Conservation (phyloP, 2,113 vertebrate species). For the Odocoileus virginianus region DNA sequence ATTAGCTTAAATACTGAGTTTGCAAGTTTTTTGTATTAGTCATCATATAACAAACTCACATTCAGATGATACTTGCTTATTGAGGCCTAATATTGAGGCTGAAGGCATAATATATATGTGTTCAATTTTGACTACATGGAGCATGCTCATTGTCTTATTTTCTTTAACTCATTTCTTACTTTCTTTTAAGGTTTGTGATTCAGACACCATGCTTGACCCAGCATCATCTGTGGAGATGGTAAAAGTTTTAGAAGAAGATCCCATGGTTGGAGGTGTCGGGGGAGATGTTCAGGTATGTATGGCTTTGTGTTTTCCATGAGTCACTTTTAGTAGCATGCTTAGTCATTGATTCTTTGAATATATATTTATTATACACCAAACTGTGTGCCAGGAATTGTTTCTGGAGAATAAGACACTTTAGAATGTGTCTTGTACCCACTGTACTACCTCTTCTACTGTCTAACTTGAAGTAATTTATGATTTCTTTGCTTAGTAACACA, state of each 20-base stretch:
- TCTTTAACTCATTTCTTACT: neutral
- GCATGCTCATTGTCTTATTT: neutral
- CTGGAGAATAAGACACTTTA: neutral
- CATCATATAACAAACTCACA: too few relatives aligned
- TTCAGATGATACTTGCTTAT: neutral
- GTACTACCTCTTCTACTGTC: neutral
- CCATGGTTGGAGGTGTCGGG: constrained; percentile 97
- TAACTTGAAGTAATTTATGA: neutral
- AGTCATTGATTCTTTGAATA: neutral
- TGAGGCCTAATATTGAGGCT: neutral
- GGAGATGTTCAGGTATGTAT: constrained; percentile 92
- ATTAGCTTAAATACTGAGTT: neutral
- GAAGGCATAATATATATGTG: accelerated
- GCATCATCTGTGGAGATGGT: constrained; percentile 99
- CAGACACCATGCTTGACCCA: constrained; percentile 99
- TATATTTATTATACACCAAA: neutral
- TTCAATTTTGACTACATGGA: neutral
- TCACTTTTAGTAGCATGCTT: neutral
- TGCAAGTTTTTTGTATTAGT: neutral
- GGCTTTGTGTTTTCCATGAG: neutral
- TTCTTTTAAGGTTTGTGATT: constrained; percentile 94
- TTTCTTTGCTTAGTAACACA: neutral
- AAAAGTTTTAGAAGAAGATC: constrained; percentile 97
- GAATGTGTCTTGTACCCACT: neutral
- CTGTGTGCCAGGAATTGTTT: neutral